A percentile compares a stretch with the other conserved stretches of the same genome.
Conservation (phyloP, 1,140 invertebrate genomes). For the Pogonus chalceus region DNA sequence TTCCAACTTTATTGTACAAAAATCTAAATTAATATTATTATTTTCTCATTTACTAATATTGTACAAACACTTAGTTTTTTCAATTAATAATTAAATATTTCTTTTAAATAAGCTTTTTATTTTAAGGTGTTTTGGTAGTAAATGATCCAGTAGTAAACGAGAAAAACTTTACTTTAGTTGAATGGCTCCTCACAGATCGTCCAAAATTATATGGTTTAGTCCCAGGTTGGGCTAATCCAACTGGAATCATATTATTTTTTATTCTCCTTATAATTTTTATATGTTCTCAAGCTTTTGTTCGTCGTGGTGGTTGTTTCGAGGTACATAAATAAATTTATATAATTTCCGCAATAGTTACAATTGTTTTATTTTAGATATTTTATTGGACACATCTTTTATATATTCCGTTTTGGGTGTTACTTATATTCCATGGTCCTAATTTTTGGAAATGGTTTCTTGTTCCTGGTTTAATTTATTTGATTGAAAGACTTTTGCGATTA, state of each 20-base stretch:
- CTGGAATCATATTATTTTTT: conserved; percentile 64
- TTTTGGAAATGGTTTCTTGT: conserved; percentile 94
- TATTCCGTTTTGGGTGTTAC: conserved; percentile 76
- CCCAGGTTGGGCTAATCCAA: conserved; percentile 73
- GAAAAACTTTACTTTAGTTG: conserved; percentile 52
- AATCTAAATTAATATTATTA: too few relatives aligned
- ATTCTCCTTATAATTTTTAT: conserved; percentile 71
- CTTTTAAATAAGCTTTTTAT: too few relatives aligned
- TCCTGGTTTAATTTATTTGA: conserved; percentile 68
- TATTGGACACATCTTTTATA: conserved; percentile 93
- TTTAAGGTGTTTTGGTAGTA: conserved; percentile 49
- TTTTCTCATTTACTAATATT: too few relatives aligned
- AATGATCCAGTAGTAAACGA: conserved; percentile 54
- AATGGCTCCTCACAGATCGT: conserved; percentile 69
- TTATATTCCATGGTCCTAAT: conserved; percentile 80
- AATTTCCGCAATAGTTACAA: not conserved
- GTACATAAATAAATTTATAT: conserved; percentile 36
- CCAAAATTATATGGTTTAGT: conserved; percentile 67
- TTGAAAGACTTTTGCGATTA: conserved; percentile 64
- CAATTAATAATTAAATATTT: too few relatives aligned
- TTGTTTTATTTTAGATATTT: conserved; percentile 61
- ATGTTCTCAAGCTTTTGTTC: conserved; percentile 77
- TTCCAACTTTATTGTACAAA: too few relatives aligned
- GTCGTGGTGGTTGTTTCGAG: conserved; percentile 87
- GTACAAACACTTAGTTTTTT: too few relatives aligned